Percentiles rank a stretch among this genome's conserved stretches.
phyloP scores from a whole-genome alignment of 2,797 vertebrate species.

The Hozukius guyotensis region DNA sequence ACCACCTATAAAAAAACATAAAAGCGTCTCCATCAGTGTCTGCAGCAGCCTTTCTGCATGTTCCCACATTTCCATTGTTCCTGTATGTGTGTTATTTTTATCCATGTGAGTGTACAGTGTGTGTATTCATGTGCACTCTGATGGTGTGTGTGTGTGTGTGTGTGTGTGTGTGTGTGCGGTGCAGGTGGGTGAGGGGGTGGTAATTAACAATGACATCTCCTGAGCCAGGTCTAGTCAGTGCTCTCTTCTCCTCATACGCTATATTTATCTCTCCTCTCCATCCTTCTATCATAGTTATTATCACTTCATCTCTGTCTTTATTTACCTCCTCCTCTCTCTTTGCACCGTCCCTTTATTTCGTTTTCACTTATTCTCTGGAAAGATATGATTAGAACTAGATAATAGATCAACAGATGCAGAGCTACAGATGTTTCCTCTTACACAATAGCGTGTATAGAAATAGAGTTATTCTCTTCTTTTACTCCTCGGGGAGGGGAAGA shows the following conservation, averaged over 20 bases:
- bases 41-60: not conserved
- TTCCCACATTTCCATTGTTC: not conserved
- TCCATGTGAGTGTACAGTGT: not conserved
- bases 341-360: conserved; percentile 16
- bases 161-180: conserved; percentile 83
- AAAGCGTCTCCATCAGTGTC: not conserved
- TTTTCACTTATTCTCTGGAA: conserved; percentile 38
- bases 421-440: conserved; percentile 41
- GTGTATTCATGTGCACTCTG: conserved; percentile 10
- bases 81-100: not conserved
- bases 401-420: conserved; percentile 25
- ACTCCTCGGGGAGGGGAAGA: conserved; percentile 32
- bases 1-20: not conserved
- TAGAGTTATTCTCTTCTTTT: conserved; percentile 26
- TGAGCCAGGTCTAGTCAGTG: conserved; percentile 76
- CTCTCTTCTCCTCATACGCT: conserved; percentile 63
- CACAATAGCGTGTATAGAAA: conserved; percentile 21
- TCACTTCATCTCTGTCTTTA: conserved; percentile 68
- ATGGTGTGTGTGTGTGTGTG: conserved; percentile 54
- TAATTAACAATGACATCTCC: conserved; percentile 82
- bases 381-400: conserved; percentile 48
- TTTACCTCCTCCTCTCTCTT: conserved; percentile 42
- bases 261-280: conserved; percentile 69
- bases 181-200: conserved; percentile 79
- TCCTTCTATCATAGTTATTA: conserved; percentile 66